phyloP scores from a whole-genome alignment of 2,113 vertebrate genomes.

The Pelmatolapia mariae region DNA sequence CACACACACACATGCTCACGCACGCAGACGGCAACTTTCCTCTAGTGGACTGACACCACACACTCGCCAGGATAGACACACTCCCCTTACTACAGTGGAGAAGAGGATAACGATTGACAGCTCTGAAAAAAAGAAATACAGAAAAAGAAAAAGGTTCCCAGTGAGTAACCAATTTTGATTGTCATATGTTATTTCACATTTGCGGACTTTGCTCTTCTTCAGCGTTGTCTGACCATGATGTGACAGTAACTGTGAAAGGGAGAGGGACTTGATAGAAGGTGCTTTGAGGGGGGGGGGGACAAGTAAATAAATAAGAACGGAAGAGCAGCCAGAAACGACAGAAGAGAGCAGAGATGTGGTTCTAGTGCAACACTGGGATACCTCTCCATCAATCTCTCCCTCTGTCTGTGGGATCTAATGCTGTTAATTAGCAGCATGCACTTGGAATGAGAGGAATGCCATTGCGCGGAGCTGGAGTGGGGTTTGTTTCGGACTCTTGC shows the following conservation, averaged over 20 bases:
- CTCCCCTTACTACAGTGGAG: slow-evolving; percentile 37
- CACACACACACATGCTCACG: background rate
- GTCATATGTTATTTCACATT: background rate
- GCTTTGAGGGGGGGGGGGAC: background rate
- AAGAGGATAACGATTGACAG: slow-evolving; percentile 61
- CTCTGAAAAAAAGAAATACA: slow-evolving; percentile 38
- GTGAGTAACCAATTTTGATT: slow-evolving; percentile 53
- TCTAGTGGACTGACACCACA: slow-evolving; percentile 62
- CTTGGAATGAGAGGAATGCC: slow-evolving; percentile 66
- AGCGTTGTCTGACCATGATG: background rate
- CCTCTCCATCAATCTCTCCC: slow-evolving; percentile 42
- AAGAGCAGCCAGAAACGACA: background rate
- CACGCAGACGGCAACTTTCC: slow-evolving; percentile 59
- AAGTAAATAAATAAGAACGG: background rate
- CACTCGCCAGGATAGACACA: slow-evolving; percentile 44
- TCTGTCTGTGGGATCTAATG: slow-evolving; percentile 41
- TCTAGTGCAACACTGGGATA: slow-evolving; percentile 7
- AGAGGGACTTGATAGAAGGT: slow-evolving; percentile 25
- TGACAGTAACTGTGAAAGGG: background rate
- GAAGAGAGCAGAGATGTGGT: slow-evolving; percentile 20
- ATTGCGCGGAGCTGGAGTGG: slow-evolving; percentile 25
- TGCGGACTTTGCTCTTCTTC: slow-evolving; percentile 4
- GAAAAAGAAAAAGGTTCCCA: slow-evolving; percentile 39
- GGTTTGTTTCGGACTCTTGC: slow-evolving; percentile 23
- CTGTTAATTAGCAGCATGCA: slow-evolving; percentile 54